Conservation (phyloP, 2,797 vertebrate genomes). For the Clarias fuscus region DNA sequence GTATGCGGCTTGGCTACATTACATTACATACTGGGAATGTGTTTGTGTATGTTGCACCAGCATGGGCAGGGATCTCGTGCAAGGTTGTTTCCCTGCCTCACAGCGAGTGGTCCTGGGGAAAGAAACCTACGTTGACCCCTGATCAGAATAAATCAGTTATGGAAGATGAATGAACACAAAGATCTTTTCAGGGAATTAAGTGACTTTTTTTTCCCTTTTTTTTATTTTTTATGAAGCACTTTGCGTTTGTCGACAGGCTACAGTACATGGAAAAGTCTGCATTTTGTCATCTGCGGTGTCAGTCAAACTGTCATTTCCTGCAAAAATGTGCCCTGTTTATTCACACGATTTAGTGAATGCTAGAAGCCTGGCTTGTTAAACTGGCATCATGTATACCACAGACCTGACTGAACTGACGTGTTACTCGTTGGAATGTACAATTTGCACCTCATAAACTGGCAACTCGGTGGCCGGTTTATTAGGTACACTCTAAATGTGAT, state of each 20-base stretch:
- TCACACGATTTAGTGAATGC: slow-evolving; percentile 4
- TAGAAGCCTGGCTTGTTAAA: slow-evolving; percentile 6
- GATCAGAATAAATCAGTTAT: neutral
- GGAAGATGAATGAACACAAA: neutral
- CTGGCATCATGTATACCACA: slow-evolving; percentile 9
- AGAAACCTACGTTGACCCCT: neutral
- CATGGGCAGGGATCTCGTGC: neutral
- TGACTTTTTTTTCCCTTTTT: neutral
- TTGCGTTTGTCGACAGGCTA: neutral
- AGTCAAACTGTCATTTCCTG: slow-evolving; percentile 25
- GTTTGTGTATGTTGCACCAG: neutral
- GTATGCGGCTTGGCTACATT: neutral
- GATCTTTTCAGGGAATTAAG: neutral
- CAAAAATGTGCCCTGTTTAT: slow-evolving; percentile 25
- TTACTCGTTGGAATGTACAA: slow-evolving; percentile 13
- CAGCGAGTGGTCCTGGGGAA: neutral
- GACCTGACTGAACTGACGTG: neutral
- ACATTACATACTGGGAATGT: neutral
- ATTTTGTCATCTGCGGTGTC: slow-evolving; percentile 6
- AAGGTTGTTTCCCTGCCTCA: neutral
- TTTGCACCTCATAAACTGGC: slow-evolving; percentile 23
- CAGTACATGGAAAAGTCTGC: slow-evolving; percentile 19
- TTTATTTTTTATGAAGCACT: neutral
- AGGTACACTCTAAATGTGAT: neutral
- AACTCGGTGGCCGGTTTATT: slow-evolving; percentile 23